Conservation (phyloP, 2,113 vertebrate genomes). For the Hyaena hyaena region DNA sequence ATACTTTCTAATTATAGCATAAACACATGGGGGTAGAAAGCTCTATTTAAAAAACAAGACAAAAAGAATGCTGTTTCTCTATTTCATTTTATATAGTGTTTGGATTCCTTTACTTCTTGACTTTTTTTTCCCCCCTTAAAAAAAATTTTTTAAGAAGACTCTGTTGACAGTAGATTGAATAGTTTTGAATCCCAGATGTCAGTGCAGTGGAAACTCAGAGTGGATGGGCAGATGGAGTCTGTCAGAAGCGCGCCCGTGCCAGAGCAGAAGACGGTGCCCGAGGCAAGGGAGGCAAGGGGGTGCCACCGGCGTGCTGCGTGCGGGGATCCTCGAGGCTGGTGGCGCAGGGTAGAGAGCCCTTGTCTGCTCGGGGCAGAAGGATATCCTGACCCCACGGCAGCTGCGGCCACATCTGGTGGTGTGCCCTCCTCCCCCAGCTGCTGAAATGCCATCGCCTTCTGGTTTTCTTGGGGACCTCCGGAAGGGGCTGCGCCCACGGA, state of each 20-base stretch:
- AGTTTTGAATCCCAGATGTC: constrained; percentile 62
- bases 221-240: constrained; percentile 56
- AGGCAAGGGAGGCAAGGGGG: neutral
- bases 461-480: neutral
- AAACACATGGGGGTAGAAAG: constrained; percentile 53
- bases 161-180: constrained; percentile 65
- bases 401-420: neutral
- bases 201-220: constrained; percentile 51
- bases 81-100: constrained; percentile 64
- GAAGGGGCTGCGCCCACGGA: neutral
- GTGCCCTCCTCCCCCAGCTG: neutral
- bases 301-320: neutral
- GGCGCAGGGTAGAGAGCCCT: neutral
- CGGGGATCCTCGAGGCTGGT: neutral
- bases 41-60: constrained; percentile 57
- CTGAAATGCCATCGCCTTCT: constrained; percentile 21
- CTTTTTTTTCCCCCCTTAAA: neutral
- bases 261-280: constrained; percentile 46
- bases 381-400: neutral
- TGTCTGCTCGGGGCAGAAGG: neutral
- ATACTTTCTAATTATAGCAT: constrained; percentile 76
- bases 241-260: constrained; percentile 48
- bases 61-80: constrained; percentile 45
- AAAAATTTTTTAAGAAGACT: neutral
- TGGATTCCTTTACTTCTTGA: constrained; percentile 60